phyloP scores from a whole-genome alignment of 2,113 vertebrate species.

The Coptodon rendalli region DNA sequence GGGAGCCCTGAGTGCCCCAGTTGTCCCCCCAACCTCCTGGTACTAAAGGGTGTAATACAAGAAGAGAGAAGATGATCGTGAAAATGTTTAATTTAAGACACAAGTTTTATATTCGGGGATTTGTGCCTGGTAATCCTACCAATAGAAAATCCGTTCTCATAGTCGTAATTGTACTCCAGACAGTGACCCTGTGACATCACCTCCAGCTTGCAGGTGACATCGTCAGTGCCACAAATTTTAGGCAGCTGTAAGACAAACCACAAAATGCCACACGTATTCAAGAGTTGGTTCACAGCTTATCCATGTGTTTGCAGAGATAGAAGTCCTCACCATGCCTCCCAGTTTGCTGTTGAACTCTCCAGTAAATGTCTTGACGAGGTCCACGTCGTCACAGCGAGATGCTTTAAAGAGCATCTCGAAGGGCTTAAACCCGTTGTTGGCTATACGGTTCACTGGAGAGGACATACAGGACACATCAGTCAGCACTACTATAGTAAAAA shows the following conservation, averaged over 20 bases:
- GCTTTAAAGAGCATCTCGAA: conserved; percentile 97
- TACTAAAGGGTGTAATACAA: conserved; percentile 56
- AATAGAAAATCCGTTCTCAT: conserved; percentile 96
- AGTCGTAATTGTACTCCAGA: conserved; percentile 97
- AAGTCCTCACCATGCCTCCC: conserved; percentile 81
- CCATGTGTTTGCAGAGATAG: not conserved
- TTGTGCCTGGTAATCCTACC: conserved; percentile 63
- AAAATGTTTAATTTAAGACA: not conserved
- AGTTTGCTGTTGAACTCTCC: conserved; percentile 86
- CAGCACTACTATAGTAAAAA: not conserved
- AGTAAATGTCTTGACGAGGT: conserved; percentile 82
- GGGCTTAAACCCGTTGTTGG: conserved; percentile 93
- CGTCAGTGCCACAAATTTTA: conserved; percentile 83
- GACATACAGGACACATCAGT: not conserved
- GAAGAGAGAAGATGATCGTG: not conserved
- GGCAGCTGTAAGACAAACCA: conserved; percentile 77
- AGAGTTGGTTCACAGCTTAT: not conserved
- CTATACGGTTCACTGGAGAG: conserved; percentile 85
- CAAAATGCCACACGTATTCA: not conserved
- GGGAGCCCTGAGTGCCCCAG: conserved; percentile 73
- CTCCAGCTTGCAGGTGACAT: conserved; percentile 89
- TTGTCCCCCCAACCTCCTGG: conserved; percentile 84
- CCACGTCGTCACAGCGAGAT: conserved; percentile 85
- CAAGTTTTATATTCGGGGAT: not conserved
- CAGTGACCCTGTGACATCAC: conserved; percentile 86